These are phyloP conservation scores for Ariolimax columbianus DNA, from an alignment of 2,888 invertebrate genomes.

Conservation along the genomic window DNA sequence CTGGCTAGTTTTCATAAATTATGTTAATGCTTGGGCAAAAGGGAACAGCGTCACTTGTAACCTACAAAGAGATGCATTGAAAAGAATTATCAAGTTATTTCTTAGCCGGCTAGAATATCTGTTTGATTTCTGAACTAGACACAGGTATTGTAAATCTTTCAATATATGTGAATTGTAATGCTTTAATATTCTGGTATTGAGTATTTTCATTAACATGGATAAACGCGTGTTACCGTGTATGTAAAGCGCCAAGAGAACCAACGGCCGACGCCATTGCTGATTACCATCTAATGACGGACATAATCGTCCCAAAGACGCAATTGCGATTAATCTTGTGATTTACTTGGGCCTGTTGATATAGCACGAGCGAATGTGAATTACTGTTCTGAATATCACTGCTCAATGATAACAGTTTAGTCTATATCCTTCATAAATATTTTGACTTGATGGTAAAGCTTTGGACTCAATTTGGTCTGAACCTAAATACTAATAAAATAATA, in stretches of 20 bases:
- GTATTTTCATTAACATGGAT: not conserved
- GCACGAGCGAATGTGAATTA: not conserved
- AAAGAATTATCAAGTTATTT: not conserved
- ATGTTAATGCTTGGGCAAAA: not conserved
- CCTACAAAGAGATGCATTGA: conserved; percentile 18
- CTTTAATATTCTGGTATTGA: not conserved
- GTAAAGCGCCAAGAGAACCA: not conserved
- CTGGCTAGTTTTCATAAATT: conserved; percentile 10
- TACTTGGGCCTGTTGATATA: too few species aligned
- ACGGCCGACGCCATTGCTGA: not conserved
- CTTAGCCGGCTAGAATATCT: not conserved
- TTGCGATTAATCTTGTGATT: not conserved
- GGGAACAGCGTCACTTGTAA: conserved; percentile 4
- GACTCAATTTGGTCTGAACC: too few species aligned
- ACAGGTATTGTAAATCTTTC: not conserved
- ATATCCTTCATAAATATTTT: not conserved
- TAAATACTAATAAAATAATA: too few species aligned
- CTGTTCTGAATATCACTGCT: not conserved
- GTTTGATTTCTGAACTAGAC: not conserved
- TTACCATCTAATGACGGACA: not conserved
- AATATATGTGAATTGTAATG: not conserved
- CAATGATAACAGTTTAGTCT: not conserved
- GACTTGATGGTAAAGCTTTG: too few species aligned
- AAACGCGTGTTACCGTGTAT: not conserved
- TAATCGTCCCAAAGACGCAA: not conserved